Evolutionary conservation across 2,113 vertebrate species (phyloP), one percentile per base, ranked within the genome.

Genomic region (Chaetura pelagica): DNA sequence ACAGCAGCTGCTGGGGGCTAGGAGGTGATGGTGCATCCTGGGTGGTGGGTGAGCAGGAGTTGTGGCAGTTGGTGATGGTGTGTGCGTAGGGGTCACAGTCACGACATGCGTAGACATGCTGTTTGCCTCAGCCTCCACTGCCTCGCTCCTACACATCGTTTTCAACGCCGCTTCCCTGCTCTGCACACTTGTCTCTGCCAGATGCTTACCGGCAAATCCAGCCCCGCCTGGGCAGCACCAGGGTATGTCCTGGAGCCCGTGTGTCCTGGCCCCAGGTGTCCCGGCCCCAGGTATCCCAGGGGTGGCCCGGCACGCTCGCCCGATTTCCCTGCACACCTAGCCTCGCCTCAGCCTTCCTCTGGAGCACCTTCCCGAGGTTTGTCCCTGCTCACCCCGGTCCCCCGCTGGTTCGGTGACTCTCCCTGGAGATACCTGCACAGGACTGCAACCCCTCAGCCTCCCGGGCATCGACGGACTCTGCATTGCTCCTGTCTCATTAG

Each of bases 81-180:
- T 15, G 38, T 6, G 34, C 8, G 16, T 29, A 23, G 69, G 7
- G 9, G 24, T 6, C 32, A 26, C 22, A 22, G 22, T n/a, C 35
- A 75, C 27, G 44, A 79, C 1, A 7, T 0, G 5, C 9, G 7
- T n/a, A 12, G 63, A 7, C 0, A 0, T 13, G 51, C 8, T 12
- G 29, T 52, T 38, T 52, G 42, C 35, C n/a, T 49, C 1, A 0
- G 62, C 30, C 52, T 74, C 78, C 2, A 27, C 69, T 27, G 46
- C 40, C 51, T 6, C 0, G 5, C 64, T 77, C 61, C 12, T 7
- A 32, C 35, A 12, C 7, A 2, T 21, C 3, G 57, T 44, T 78
- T 12, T 17, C 26, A 29, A 2, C 4, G 18, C 13, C 15, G 9
- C 52, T 23, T 16, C 38, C 57, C 58, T 4, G 3, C 69, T n/a